Evolutionary conservation across 2,888 invertebrate genomes (phyloP).

Genomic region (Octonoba sinensis): DNA sequence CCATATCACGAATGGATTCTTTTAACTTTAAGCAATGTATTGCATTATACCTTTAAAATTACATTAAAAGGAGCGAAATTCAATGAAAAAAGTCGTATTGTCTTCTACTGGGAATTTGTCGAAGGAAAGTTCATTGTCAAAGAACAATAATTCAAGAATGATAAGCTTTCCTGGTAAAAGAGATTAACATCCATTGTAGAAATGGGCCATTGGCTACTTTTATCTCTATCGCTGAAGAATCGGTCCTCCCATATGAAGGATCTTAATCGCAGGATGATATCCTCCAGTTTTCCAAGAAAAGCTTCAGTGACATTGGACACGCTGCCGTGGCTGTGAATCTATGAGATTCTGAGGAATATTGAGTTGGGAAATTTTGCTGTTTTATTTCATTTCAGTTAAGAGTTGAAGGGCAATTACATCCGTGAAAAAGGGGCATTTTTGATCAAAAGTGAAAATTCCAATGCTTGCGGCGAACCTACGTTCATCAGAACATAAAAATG

Average conservation of each 20-base stretch:
- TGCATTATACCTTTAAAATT: not conserved
- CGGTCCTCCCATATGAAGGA: conserved; percentile 2
- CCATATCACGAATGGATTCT: no score
- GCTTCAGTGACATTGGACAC: not conserved
- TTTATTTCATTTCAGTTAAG: not conserved
- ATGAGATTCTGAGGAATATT: not conserved
- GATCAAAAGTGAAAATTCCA: no score
- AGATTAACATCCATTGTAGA: conserved; percentile 8
- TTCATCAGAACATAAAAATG: no score
- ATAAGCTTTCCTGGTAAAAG: not conserved
- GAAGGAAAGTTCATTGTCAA: conserved; percentile 4
- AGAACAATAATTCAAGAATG: not conserved
- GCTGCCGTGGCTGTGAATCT: conserved; percentile 4
- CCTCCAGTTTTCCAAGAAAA: not conserved
- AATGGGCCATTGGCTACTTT: not conserved
- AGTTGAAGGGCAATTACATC: no score
- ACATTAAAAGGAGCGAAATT: not conserved
- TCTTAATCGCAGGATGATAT: not conserved
- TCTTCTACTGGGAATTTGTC: not conserved
- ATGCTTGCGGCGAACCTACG: no score
- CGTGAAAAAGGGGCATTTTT: no score
- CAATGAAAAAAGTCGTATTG: not conserved
- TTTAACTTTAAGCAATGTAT: no score
- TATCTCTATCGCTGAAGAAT: not conserved
- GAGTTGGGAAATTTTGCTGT: not conserved